phyloP scores from a whole-genome alignment of 2,888 invertebrate species.

The Lottia scabra region DNA sequence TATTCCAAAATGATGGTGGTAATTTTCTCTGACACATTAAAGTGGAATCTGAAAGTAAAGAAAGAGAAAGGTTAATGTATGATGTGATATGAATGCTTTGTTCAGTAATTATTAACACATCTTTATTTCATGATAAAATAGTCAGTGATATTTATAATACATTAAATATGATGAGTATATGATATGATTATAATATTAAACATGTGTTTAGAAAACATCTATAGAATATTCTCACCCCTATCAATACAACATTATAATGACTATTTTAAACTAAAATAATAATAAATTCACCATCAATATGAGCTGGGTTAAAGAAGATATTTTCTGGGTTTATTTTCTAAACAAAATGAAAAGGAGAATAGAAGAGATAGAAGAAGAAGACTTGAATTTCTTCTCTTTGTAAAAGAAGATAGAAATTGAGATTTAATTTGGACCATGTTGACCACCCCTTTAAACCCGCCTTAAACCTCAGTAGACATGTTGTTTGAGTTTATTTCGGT shows the following conservation, averaged over 20 bases:
- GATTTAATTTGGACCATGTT: constrained; percentile 1
- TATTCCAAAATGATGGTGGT: constrained; percentile 95
- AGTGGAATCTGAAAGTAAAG: constrained; percentile 42
- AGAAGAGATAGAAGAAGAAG: neutral
- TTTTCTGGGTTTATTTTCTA: constrained; percentile 1
- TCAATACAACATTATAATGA: neutral
- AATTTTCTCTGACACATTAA: constrained; percentile 88
- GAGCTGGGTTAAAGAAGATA: neutral
- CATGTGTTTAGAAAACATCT: too few relatives aligned
- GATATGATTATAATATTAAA: too few relatives aligned
- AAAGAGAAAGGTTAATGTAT: too few relatives aligned
- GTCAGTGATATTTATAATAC: too few relatives aligned
- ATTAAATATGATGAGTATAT: too few relatives aligned
- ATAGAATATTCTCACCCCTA: neutral
- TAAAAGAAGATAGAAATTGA: neutral
- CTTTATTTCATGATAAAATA: too few relatives aligned
- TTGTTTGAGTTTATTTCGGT: neutral
- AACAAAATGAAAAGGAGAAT: neutral
- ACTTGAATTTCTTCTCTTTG: neutral
- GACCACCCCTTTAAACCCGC: constrained; percentile 6
- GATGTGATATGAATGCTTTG: too few relatives aligned
- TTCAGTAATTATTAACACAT: too few relatives aligned
- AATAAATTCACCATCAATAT: neutral
- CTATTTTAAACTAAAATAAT: neutral
- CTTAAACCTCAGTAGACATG: neutral